Evolutionary conservation across 2,888 invertebrate species (phyloP), one percentile per base, ranked within the genome.

Genomic region (Cantharis rustica): DNA sequence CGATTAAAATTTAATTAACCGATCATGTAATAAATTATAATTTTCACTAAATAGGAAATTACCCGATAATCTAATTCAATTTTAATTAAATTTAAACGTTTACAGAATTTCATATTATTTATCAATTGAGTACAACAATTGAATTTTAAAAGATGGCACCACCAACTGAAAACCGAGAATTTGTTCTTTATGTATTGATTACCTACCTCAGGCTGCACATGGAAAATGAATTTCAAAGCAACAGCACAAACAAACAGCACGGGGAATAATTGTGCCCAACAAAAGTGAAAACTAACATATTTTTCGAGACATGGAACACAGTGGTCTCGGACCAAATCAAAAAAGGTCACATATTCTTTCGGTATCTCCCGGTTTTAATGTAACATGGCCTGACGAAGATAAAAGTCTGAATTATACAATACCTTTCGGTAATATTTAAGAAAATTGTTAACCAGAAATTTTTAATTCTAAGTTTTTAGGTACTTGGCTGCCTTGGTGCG

Each of bases 401-500:
- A 83, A 83, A 73, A 86, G 87, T 82, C 81, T 88, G 75, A 86
- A 87, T 68, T 88, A 88, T 77, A 86, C 83, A 10, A 87, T 88
- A 73, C 88, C 88, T n/a, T 84, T 86, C 82, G 87, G 88, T 88
- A 83, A 81, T 47, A 47, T 47, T n/a, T n/a, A 7, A 47, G 0
- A 47, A 47, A n/a, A 47, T 31, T 47, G 47, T 47, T n/a, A 7
- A 47, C 2, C n/a, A 31, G 0, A 64, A 63, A 15, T 71, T 63
- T 17, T 15, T 47, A 47, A 13, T 64, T 16, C 11, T 11, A 62
- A 10, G n/a, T 64, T 78, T 83, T 20, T 76, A 89, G 92, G 90
- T 70, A 91, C 91, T 7, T 92, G 91, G 92, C 92, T 92, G 92
- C 92, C 92, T 11, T 92, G 93, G 92, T 94, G 94, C 84, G 91